A percentile compares a stretch with the other conserved stretches of the same genome.
These are phyloP conservation scores for Idaea aversata DNA, from an alignment of 2,888 invertebrate species.

Conservation along the genomic window DNA sequence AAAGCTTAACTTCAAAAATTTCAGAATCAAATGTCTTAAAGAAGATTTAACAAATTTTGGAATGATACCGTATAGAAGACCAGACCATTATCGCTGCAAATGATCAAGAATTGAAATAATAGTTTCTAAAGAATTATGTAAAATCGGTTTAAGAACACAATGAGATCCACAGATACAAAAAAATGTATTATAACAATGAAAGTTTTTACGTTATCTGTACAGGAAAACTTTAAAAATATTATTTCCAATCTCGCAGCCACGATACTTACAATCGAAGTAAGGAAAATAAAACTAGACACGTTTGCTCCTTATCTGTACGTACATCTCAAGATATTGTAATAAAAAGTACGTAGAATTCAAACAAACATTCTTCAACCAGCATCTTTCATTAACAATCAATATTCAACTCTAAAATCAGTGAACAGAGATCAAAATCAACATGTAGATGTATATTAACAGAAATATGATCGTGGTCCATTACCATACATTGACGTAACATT, in stretches of 20 bases:
- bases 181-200: constrained; percentile 29
- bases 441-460: constrained; percentile 35
- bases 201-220: constrained; percentile 45
- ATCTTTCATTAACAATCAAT: constrained; percentile 33
- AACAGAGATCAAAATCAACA: constrained; percentile 42
- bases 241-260: constrained; percentile 57
- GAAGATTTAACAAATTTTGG: neutral
- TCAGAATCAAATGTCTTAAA: neutral
- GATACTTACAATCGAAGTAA: constrained; percentile 58
- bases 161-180: constrained; percentile 33
- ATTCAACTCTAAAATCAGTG: constrained; percentile 44
- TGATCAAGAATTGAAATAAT: constrained; percentile 32
- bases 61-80: neutral
- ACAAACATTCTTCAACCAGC: constrained; percentile 31
- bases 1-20: neutral
- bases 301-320: constrained; percentile 54
- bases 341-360: constrained; percentile 58
- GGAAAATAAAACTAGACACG: constrained; percentile 61
- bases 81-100: constrained; percentile 18
- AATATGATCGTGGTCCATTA: constrained; percentile 36
- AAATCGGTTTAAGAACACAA: constrained; percentile 16
- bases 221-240: constrained; percentile 58
- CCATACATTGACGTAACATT: constrained; percentile 61
- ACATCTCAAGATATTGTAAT: constrained; percentile 66
- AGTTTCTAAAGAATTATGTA: constrained; percentile 13